Evolutionary conservation across 2,888 invertebrate species (phyloP).

Genomic region (Dione juno): DNA sequence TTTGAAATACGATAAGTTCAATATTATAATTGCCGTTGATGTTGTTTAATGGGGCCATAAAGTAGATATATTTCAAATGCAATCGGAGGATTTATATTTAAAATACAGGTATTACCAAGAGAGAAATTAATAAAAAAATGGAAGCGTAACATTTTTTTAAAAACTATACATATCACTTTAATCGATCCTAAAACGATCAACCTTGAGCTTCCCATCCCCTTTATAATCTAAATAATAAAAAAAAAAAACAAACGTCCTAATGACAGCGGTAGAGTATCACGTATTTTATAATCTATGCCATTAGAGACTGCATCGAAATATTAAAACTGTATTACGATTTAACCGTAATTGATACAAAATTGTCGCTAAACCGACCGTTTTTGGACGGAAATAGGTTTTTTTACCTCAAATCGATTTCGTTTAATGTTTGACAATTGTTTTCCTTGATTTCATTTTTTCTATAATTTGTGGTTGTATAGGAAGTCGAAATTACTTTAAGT

Average conservation of each 20-base stretch:
- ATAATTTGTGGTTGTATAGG: constrained; percentile 46
- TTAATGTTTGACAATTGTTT: constrained; percentile 60
- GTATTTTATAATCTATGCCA: constrained; percentile 67
- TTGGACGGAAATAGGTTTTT: constrained; percentile 70
- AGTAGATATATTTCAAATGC: too few relatives aligned
- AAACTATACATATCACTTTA: background rate
- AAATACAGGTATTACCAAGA: too few relatives aligned
- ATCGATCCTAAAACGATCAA: constrained; percentile 6
- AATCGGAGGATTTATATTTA: too few relatives aligned
- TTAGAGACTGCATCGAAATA: constrained; percentile 62
- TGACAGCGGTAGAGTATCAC: constrained; percentile 77
- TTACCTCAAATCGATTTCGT: constrained; percentile 74
- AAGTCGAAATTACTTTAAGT: constrained; percentile 30
- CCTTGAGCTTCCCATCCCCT: constrained; percentile 8
- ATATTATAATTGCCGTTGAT: background rate
- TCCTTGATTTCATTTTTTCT: constrained; percentile 45
- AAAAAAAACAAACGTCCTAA: constrained; percentile 60
- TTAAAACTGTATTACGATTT: constrained; percentile 72
- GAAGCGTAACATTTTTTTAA: background rate
- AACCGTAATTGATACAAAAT: constrained; percentile 64
- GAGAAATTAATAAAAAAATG: too few relatives aligned
- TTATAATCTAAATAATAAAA: constrained; percentile 1
- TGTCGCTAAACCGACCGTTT: constrained; percentile 72
- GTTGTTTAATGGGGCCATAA: too few relatives aligned
- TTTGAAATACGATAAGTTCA: background rate